phyloP scores from a whole-genome alignment of 2,888 invertebrate species.

The Volucella bombylans region DNA sequence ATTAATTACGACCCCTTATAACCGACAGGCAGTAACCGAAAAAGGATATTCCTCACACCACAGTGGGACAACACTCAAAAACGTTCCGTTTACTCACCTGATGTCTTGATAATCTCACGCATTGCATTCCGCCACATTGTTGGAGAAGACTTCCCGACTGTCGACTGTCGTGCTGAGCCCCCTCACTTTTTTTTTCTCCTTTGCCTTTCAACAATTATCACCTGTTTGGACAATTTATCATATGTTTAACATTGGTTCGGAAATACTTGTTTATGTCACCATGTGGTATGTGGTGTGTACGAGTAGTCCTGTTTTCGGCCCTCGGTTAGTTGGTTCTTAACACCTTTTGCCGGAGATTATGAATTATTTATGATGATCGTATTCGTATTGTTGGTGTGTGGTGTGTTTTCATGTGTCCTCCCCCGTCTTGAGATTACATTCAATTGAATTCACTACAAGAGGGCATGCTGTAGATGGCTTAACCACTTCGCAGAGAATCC shows the following conservation, averaged over 20 bases:
- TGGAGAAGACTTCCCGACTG: conserved; percentile 17
- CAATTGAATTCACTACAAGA: conserved; percentile 55
- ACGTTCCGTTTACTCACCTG: conserved; percentile 46
- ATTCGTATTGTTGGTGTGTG: neutral
- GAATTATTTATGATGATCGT: conserved; percentile 67
- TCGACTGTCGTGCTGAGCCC: conserved; percentile 24
- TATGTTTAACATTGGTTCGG: conserved; percentile 68
- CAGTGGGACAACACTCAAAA: conserved; percentile 40
- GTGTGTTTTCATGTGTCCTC: conserved; percentile 32
- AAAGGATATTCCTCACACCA: conserved; percentile 54
- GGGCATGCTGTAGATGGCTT: conserved; percentile 27
- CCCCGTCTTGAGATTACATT: conserved; percentile 57
- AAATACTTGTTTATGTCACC: conserved; percentile 54
- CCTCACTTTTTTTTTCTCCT: conserved; percentile 26
- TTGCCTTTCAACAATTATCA: conserved; percentile 64
- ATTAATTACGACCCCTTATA: conserved; percentile 67
- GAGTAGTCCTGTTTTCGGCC: conserved; percentile 10
- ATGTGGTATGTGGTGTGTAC: conserved; percentile 37
- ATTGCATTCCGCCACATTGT: conserved; percentile 40
- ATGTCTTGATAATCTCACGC: conserved; percentile 67
- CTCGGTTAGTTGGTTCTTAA: conserved; percentile 53
- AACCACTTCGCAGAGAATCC: conserved; percentile 32
- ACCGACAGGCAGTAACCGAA: conserved; percentile 31
- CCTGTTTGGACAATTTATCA: conserved; percentile 74
- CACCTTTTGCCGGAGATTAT: conserved; percentile 66